Base-by-base conservation (phyloP, 2,888 invertebrate species). In the Caenorhabditis doughertyi region DNA sequence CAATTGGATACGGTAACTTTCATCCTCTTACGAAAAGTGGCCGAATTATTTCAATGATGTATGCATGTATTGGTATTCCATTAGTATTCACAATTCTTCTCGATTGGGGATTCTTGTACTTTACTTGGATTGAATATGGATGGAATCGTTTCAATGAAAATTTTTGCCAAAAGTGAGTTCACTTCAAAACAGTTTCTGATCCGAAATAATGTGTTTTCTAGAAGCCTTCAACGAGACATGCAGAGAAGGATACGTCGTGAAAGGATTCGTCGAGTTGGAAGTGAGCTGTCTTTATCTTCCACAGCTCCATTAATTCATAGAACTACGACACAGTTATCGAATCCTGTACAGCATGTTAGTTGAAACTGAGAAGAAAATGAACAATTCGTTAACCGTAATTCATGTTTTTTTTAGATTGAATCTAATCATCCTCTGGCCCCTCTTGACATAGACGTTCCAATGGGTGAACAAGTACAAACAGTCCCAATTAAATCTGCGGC, bases 1-100 rank as follows among this genome's bases (percentile, higher is more conserved):
- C 89, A n/a, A 89, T 89, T 25, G 89, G 88, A 11, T 89, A 89
- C 79, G 89, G 89, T 49, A 86, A 89, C 64, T 88, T 85, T 47
- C 84, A 85, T 53, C 87, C 89, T 0, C 71, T 76, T 11, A 89
- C 89, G 3, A 83, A 84, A 32, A 77, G 84, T 32, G 89, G 89
- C 3, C 64, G 87, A 21, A 86, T 88, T 16, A 81, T 89, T 9
- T 89, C 89, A n/a, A 89, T 89, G 87, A 39, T 88, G 47, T 89
- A 89, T 65, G 86, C 89, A 3, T 85, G 86, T 64, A 56, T 89
- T 18, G 89, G 89, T 7, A 89, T 89, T 47, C 89, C 89, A 3
- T 58, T 89, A 3, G 87, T 89, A 9, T 85, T 87, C 60, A 87
- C 84, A 35, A 89, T 89, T 67, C 83, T 89, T 2, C 81, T 88